Conservation (phyloP, 2,888 invertebrate genomes). For the Teinopalpus imperialis region DNA sequence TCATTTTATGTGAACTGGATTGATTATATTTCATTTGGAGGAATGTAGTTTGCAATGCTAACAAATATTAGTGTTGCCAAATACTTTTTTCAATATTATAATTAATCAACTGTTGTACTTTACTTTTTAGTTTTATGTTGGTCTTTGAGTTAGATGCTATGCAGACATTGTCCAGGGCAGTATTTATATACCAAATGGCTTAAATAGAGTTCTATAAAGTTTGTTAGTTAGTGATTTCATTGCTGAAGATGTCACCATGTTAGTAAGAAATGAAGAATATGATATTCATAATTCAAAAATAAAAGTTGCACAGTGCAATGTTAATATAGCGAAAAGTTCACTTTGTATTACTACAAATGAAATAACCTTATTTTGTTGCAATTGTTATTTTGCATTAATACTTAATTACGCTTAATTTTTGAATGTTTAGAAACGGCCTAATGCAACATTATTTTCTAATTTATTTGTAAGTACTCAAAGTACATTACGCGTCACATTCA, state of each 20-base stretch:
- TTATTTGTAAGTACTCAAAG: background rate
- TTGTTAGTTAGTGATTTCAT: conserved; percentile 38
- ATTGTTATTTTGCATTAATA: too few relatives aligned
- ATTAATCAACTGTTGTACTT: conserved; percentile 16
- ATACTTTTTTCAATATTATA: conserved; percentile 2
- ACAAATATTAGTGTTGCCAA: too few relatives aligned
- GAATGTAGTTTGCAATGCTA: too few relatives aligned
- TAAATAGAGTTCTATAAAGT: conserved; percentile 58
- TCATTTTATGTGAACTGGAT: too few relatives aligned
- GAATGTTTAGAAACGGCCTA: conserved; percentile 3
- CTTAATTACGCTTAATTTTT: background rate
- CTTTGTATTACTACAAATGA: too few relatives aligned
- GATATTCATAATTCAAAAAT: background rate
- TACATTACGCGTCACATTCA: too few relatives aligned
- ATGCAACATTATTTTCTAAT: background rate
- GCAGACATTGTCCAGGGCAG: conserved; percentile 61
- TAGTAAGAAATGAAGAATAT: conserved; percentile 33
- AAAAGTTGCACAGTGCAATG: background rate
- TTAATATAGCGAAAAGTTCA: too few relatives aligned
- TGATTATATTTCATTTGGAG: too few relatives aligned
- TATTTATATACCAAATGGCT: conserved; percentile 73
- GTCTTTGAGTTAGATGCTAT: conserved; percentile 29
- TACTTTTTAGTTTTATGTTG: conserved; percentile 29
- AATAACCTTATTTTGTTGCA: too few relatives aligned
- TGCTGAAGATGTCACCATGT: conserved; percentile 25